Evolutionary conservation across 1,140 invertebrate genomes (phyloP).

Genomic region (Cydia fagiglandana): DNA sequence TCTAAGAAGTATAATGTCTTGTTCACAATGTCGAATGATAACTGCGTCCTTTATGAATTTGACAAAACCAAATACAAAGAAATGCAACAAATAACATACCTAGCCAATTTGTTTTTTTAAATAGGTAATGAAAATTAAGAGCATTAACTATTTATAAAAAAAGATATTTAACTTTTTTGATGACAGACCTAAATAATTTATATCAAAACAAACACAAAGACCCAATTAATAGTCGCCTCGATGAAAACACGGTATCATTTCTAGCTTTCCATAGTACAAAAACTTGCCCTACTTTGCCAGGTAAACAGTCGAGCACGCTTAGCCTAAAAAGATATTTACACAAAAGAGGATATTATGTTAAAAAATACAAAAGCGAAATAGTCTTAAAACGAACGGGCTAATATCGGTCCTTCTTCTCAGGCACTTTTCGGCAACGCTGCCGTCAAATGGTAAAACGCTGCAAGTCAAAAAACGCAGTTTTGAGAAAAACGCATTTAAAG

Average conservation of each 20-base stretch:
- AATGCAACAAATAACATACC: no score
- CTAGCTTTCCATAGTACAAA: not conserved
- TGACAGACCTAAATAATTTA: slow-evolving; percentile 36
- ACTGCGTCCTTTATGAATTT: no score
- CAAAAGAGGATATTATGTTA: slow-evolving; percentile 16
- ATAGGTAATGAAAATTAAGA: no score
- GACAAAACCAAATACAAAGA: no score
- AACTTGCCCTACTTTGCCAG: slow-evolving; percentile 11
- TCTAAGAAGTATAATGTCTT: no score
- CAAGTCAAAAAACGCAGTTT: no score
- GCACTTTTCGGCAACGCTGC: slow-evolving; percentile 1
- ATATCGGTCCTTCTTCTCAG: slow-evolving; percentile 1
- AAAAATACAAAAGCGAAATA: slow-evolving; percentile 18
- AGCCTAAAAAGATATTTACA: slow-evolving; percentile 23
- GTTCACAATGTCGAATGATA: no score
- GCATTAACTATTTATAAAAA: no score
- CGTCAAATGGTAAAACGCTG: no score
- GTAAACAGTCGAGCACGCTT: not conserved
- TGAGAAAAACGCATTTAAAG: no score
- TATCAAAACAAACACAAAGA: slow-evolving; percentile 32
- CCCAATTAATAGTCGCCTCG: not conserved
- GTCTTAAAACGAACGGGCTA: not conserved
- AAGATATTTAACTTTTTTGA: no score
- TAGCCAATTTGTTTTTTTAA: no score
- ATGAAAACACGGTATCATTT: not conserved